phyloP scores from a whole-genome alignment of 2,797 vertebrate species.

The Scomberomorus guttatus region DNA sequence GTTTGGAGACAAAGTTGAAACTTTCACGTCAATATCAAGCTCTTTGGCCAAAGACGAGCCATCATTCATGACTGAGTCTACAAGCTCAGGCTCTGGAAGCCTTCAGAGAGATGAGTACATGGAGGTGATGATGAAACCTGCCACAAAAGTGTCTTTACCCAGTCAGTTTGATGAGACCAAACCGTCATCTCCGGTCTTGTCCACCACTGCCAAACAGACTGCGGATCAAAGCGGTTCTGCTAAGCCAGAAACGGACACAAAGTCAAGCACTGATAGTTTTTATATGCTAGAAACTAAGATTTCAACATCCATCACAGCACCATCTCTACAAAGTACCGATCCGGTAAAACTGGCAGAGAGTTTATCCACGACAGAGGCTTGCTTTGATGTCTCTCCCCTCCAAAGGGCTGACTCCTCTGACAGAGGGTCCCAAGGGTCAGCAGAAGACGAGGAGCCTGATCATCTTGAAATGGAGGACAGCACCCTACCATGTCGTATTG shows the following conservation, averaged over 20 bases:
- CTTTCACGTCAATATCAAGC: constrained; percentile 61
- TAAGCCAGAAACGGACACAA: constrained; percentile 82
- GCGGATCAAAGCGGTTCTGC: constrained; percentile 69
- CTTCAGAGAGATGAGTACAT: constrained; percentile 91
- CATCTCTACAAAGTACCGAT: constrained; percentile 61
- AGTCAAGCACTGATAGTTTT: constrained; percentile 79
- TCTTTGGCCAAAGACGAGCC: constrained; percentile 82
- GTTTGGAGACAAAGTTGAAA: constrained; percentile 69
- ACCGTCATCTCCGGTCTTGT: constrained; percentile 72
- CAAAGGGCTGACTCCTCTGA: constrained; percentile 81
- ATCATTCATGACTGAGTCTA: constrained; percentile 75
- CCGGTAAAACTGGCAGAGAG: constrained; percentile 49
- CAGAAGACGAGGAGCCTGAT: constrained; percentile 76
- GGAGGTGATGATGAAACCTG: constrained; percentile 89
- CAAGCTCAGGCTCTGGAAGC: constrained; percentile 81
- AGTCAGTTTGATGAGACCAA: constrained; percentile 83
- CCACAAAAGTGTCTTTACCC: constrained; percentile 80
- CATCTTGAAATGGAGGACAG: constrained; percentile 77
- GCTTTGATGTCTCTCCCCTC: constrained; percentile 86
- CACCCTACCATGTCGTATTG: constrained; percentile 79
- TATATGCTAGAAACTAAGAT: constrained; percentile 54
- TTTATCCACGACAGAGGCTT: constrained; percentile 71
- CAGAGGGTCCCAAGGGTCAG: constrained; percentile 71
- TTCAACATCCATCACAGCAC: constrained; percentile 18
- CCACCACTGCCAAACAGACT: constrained; percentile 74